Base-by-base conservation (phyloP, 2,888 invertebrate genomes). In the Physocephala rufipes region DNA sequence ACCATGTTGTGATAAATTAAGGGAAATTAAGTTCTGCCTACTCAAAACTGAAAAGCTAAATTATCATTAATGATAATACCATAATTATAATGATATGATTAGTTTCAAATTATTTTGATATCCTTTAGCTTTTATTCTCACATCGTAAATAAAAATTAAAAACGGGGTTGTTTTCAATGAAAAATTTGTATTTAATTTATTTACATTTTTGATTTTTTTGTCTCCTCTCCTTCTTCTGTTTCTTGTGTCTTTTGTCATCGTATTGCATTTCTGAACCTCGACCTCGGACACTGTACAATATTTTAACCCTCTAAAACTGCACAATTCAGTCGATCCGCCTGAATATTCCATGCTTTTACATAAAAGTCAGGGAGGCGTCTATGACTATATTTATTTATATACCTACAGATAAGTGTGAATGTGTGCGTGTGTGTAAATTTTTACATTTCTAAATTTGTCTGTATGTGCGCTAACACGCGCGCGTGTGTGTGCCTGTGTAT, bases 241-340 rank as follows among this genome's bases (percentile, higher is more conserved):
- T 9, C 12, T 49, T 51, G 19, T 16, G 13, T 15, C 19, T 28
- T n/a, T 28, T 43, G 16, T 15, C 26, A 49, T 7, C 24, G 12
- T 30, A 28, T 65, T 66, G 66, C 49, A 65, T 24, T n/a, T n/a
- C 65, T 65, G 21, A 59, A 28, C 66, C 66, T 66, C 66, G 66
- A 66, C 66, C 66, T 66, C 66, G 43, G 66, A 55, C 66, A 66
- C 66, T 66, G 66, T 24, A 66, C 30, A 66, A 66, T 55, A 66
- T 66, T 53, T 53, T 66, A 66, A 55, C 66, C 66, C 43, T 36
- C 36, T 45, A 16, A 19, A n/a, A 47, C 19, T 43, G 30, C 55
- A 66, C 55, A 49, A 19, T 51, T 43, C 21, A 21, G 66, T 36
- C 66, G 26, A 36, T 16, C 9, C 21, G 45, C 13, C n/a, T 13